Conservation (phyloP, 2,888 invertebrate genomes). For the Drosophila hawaiiensis region DNA sequence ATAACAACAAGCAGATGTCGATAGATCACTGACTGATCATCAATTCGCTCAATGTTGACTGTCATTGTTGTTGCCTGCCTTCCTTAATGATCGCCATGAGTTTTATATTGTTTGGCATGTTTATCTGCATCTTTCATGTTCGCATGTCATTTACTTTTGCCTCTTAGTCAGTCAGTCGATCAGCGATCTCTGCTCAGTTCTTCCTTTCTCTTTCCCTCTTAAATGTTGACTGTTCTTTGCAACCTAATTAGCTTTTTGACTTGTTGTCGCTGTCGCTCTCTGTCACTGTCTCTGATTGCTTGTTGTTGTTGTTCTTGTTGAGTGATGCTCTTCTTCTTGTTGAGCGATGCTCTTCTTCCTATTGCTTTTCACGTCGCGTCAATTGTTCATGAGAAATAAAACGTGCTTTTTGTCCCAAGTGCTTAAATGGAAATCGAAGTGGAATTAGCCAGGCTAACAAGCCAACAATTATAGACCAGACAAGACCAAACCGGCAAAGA, state of each 20-base stretch:
- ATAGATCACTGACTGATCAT: slow-evolving; percentile 75
- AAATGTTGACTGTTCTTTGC: slow-evolving; percentile 37
- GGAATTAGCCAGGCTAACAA: slow-evolving; percentile 74
- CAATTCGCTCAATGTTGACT: slow-evolving; percentile 59
- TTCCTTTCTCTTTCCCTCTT: slow-evolving; percentile 20
- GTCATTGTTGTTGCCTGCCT: slow-evolving; percentile 40
- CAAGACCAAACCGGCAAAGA: slow-evolving; percentile 1
- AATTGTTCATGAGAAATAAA: slow-evolving; percentile 76
- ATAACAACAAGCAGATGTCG: slow-evolving; percentile 60
- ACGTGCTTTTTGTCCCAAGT: slow-evolving; percentile 62
- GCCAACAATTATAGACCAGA: slow-evolving; percentile 57
- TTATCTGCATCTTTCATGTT: slow-evolving; percentile 80
- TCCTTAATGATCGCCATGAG: slow-evolving; percentile 62
- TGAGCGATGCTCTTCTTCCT: slow-evolving; percentile 31
- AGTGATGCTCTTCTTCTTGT: slow-evolving; percentile 31
- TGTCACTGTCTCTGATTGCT: slow-evolving; percentile 37
- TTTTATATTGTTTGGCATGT: slow-evolving; percentile 77
- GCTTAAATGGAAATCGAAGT: slow-evolving; percentile 76
- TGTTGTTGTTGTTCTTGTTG: slow-evolving; percentile 31
- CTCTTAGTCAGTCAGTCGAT: slow-evolving; percentile 25
- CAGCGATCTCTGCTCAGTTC: slow-evolving; percentile 19
- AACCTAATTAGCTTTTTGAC: slow-evolving; percentile 76
- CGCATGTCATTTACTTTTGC: slow-evolving; percentile 76
- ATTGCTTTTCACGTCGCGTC: slow-evolving; percentile 46
- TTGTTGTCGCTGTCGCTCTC: slow-evolving; percentile 54